Evolutionary conservation across 2,797 vertebrate species (phyloP).

Genomic region (Pyrrhura leucotis): DNA sequence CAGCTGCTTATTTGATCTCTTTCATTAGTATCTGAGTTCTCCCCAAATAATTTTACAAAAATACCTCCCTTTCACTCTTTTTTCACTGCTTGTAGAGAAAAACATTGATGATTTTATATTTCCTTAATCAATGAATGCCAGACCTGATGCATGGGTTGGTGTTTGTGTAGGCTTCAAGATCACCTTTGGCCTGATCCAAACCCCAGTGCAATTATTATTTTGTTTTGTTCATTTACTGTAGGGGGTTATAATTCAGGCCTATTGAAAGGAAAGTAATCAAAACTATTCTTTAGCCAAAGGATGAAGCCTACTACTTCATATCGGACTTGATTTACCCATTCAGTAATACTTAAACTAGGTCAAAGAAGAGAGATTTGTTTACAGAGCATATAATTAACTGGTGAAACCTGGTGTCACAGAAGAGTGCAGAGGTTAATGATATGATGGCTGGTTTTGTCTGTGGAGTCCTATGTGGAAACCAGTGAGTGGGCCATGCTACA

Average conservation of each 20-base stretch:
- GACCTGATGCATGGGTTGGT: not conserved
- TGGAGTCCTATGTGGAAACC: not conserved
- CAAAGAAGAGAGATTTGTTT: not conserved
- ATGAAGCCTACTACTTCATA: not conserved
- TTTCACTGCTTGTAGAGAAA: not conserved
- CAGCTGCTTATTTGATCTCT: not conserved
- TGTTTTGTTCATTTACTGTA: not conserved
- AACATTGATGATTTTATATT: not conserved
- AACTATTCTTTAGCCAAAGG: not conserved
- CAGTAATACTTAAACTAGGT: not conserved
- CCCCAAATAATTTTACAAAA: not conserved
- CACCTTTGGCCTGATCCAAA: not conserved
- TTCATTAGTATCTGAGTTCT: not conserved
- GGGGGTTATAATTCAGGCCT: not conserved
- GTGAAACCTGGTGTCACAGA: not conserved
- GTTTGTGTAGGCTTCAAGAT: not conserved
- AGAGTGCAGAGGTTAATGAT: not conserved
- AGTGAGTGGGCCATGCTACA: not conserved
- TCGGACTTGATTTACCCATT: not conserved
- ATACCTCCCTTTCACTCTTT: not conserved
- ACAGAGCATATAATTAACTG: not conserved
- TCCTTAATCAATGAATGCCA: not conserved
- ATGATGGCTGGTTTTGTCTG: not conserved
- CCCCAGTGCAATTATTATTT: not conserved
- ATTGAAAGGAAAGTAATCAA: not conserved